These are phyloP conservation scores for Batillaria attramentaria DNA, from an alignment of 1,140 invertebrate species.

Conservation along the genomic window DNA sequence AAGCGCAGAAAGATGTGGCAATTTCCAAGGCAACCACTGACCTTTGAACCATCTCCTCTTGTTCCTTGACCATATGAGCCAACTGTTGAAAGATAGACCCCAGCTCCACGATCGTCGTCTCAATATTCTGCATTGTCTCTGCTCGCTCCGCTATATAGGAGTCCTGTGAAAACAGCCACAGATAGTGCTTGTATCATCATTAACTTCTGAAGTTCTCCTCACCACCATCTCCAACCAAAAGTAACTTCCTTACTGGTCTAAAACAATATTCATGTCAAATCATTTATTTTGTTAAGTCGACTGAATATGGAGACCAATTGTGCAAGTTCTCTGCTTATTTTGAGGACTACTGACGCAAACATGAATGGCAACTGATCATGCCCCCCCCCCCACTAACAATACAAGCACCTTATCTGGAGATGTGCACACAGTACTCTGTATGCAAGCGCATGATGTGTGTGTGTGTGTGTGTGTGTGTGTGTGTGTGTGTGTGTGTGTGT, in stretches of 20 bases:
- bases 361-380: too few species aligned
- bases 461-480: too few species aligned
- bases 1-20: background rate
- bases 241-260: background rate
- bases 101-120: constrained; percentile 99
- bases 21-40: constrained; percentile 61
- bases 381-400: too few species aligned
- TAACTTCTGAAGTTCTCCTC: background rate
- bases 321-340: too few species aligned
- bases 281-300: background rate
- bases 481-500: too few species aligned
- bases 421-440: too few species aligned
- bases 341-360: too few species aligned
- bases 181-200: background rate
- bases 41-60: constrained; percentile 98
- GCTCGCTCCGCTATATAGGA: constrained; percentile 92
- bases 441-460: too few species aligned
- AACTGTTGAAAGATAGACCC: constrained; percentile 98
- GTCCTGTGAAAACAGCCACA: constrained; percentile 76
- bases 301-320: too few species aligned
- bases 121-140: constrained; percentile 99
- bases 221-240: background rate
- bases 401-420: too few species aligned
- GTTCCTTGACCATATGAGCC: constrained; percentile 99
- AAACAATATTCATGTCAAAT: background rate